Evolutionary conservation across 2,888 invertebrate species (phyloP).

Genomic region (Eilema depressum): DNA sequence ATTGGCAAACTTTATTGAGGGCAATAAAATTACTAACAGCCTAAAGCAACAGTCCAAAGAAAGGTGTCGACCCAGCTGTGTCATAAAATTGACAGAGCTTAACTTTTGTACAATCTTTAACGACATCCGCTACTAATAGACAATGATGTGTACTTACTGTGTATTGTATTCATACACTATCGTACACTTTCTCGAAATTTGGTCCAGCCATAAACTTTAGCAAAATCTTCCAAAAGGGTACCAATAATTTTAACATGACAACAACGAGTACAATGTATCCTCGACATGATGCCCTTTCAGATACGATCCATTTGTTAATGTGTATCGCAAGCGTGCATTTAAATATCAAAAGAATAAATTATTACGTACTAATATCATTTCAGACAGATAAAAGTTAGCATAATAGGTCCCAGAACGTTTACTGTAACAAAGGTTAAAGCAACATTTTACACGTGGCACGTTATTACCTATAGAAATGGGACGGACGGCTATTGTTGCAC

Average conservation of each 20-base stretch:
- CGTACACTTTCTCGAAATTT: slow-evolving; percentile 40
- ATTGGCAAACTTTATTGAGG: slow-evolving; percentile 4
- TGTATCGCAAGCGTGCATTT: slow-evolving; percentile 48
- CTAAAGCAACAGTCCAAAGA: background rate
- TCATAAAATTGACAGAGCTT: slow-evolving; percentile 15
- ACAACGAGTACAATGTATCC: slow-evolving; percentile 36
- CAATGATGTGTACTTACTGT: slow-evolving; percentile 38
- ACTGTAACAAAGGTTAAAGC: slow-evolving; percentile 67
- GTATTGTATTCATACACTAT: slow-evolving; percentile 23
- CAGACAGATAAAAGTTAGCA: slow-evolving; percentile 63
- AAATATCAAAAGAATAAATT: slow-evolving; percentile 65
- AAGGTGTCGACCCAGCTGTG: slow-evolving; percentile 17
- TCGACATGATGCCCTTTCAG: slow-evolving; percentile 19
- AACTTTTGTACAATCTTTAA: slow-evolving; percentile 34
- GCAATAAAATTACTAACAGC: slow-evolving; percentile 13
- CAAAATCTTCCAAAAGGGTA: slow-evolving; percentile 36
- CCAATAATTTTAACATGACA: slow-evolving; percentile 38
- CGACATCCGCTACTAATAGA: slow-evolving; percentile 31
- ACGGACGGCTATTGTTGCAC: slow-evolving; percentile 57
- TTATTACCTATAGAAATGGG: slow-evolving; percentile 56
- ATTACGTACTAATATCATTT: slow-evolving; percentile 55
- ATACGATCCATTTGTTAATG: slow-evolving; percentile 44
- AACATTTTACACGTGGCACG: slow-evolving; percentile 66
- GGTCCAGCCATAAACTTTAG: slow-evolving; percentile 38
- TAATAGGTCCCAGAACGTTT: slow-evolving; percentile 60